phyloP scores from a whole-genome alignment of 2,113 vertebrate genomes.

The Mormyrus lacerda region DNA sequence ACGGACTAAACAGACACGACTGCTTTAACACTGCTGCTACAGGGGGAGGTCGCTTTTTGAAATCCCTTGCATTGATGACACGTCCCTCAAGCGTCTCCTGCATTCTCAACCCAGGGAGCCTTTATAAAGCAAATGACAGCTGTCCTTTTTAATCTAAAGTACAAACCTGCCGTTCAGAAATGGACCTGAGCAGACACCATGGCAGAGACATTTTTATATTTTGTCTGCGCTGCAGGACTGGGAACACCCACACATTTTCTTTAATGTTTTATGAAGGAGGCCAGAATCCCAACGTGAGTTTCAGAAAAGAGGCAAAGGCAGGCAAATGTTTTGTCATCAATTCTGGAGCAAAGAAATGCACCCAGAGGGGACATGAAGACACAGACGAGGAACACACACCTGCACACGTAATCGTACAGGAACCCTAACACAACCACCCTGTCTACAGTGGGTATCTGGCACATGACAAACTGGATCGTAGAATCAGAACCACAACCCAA shows the following conservation, averaged over 20 bases:
- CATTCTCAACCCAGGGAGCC: not conserved
- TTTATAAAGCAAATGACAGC: not conserved
- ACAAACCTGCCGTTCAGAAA: not conserved
- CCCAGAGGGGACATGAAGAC: not conserved
- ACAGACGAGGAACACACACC: not conserved
- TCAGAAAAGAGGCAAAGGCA: not conserved
- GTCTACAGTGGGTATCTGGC: not conserved
- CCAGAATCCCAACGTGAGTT: not conserved
- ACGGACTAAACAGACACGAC: not conserved
- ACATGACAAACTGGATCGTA: not conserved
- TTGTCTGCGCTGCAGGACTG: not conserved
- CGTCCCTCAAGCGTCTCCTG: not conserved
- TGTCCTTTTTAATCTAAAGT: not conserved
- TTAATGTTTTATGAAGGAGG: not conserved
- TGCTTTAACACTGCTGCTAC: not conserved
- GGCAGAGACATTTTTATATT: not conserved
- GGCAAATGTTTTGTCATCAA: not conserved
- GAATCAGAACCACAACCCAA: not conserved
- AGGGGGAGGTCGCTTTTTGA: not conserved
- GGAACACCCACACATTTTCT: not conserved
- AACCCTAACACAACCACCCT: not conserved
- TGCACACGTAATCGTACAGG: too few relatives aligned
- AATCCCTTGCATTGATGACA: not conserved
- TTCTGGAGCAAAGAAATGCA: not conserved
- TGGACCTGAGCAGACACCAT: not conserved